Evolutionary conservation across 2,888 invertebrate genomes (phyloP).

Genomic region (Helleia helle): DNA sequence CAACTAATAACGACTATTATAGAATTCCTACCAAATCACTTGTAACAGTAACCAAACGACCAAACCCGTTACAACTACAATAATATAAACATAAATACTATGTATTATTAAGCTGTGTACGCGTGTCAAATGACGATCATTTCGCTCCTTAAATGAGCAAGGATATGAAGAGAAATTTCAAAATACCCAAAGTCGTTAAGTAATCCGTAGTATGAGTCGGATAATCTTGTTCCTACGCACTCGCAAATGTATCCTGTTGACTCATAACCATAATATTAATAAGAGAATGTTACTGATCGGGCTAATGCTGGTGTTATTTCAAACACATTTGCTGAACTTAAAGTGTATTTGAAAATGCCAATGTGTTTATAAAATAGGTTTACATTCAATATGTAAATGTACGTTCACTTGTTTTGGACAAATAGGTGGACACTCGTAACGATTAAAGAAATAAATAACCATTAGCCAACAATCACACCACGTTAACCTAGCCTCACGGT

Average conservation of each 20-base stretch:
- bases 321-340: no score
- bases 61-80: background rate
- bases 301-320: no score
- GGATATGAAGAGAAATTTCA: slow-evolving; percentile 18
- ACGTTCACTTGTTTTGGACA: no score
- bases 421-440: no score
- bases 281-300: slow-evolving; percentile 8
- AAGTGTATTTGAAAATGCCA: no score
- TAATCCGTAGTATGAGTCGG: slow-evolving; percentile 19
- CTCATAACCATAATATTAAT: slow-evolving; percentile 18
- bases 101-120: background rate
- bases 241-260: slow-evolving; percentile 22
- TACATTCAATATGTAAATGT: no score
- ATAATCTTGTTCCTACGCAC: slow-evolving; percentile 16
- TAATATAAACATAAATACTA: background rate
- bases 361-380: no score
- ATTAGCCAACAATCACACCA: no score
- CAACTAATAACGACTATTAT: no score
- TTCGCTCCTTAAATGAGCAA: background rate
- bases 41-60: background rate
- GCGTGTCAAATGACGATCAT: background rate
- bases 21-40: no score
- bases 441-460: no score
- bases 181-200: slow-evolving; percentile 17
- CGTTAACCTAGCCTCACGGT: no score